Base-by-base conservation (phyloP, 2,113 vertebrate genomes). In the Guaruba guarouba region DNA sequence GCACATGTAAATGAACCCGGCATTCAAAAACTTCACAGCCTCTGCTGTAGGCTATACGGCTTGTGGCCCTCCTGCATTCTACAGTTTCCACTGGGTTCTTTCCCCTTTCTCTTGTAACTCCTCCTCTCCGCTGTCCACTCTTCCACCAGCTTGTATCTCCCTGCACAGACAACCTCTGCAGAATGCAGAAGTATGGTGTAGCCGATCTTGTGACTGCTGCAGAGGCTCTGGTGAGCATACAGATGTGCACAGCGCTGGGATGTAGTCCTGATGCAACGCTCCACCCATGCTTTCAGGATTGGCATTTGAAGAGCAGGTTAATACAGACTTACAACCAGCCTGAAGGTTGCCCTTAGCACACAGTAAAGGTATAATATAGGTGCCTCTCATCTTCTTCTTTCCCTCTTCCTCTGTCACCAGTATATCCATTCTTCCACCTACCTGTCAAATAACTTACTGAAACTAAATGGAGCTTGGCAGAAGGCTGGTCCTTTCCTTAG, bases 391-490 rank as follows among this genome's bases (percentile, higher is more conserved):
- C 12, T 43, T 71, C 66, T 79, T 73, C 28, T 87, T 54, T 55
- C 31, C 61, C 41, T 73, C 59, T 63, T 94, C 33, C 55, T 51
- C 25, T n/a, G 19, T 77, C 43, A 86, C 22, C 19, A 69, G 10
- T n/a, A 62, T 68, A 74, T 91, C 41, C n/a, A 83, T 66, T 79
- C 63, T 80, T 74, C 28, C 79, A 13, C 52, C 48, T 86, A 52
- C 44, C 55, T 77, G 22, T 89, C 59, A 92, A 93, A 79, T 39
- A 90, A 70, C 67, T 90, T 88, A 33, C 43, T 86, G 62, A 88
- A 88, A 84, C 35, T 27, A 83, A 81, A 44, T 2, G 5, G 27
- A 81, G 46, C 52, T 84, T n/a, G n/a, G 55, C 55, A 75, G 37
- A 87, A 81, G 25, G 68, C 62, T 94, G 59, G 67, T 79, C 13